These are phyloP conservation scores for Stichodactyla mertensii DNA, from an alignment of 64 coral and sea anemone species.

Conservation along the genomic window DNA sequence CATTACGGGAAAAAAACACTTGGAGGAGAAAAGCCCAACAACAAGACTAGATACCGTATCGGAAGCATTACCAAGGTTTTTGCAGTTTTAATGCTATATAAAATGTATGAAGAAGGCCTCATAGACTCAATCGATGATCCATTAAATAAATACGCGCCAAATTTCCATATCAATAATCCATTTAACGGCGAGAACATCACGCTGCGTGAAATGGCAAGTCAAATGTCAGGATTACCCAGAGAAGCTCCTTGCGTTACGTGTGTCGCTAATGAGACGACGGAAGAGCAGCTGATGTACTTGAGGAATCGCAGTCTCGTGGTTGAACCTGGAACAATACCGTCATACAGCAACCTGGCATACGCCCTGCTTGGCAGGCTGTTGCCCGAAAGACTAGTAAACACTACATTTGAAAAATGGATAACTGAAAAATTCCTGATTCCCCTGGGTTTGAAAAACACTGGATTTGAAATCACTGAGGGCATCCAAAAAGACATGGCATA, in stretches of 20 bases:
- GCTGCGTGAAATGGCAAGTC: constrained; percentile 43
- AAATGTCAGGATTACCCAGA: constrained; percentile 47
- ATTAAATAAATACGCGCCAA: constrained; percentile 52
- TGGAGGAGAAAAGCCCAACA: constrained; percentile 5
- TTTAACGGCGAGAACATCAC: constrained; percentile 45
- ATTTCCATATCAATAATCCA: constrained; percentile 42
- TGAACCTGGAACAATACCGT: constrained; percentile 47
- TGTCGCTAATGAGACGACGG: constrained; percentile 16
- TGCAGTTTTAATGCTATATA: constrained; percentile 53
- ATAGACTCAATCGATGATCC: constrained; percentile 57
- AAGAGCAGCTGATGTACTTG: constrained; percentile 1
- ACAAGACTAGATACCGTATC: constrained; percentile 44
- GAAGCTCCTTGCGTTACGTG: constrained; percentile 47
- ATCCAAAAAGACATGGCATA: constrained; percentile 35
- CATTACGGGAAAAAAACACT: constrained; percentile 39
- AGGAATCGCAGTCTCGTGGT: constrained; percentile 43
- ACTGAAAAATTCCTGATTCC: constrained; percentile 16
- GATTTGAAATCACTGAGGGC: constrained; percentile 21
- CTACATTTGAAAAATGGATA: constrained; percentile 37
- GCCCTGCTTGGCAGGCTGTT: constrained; percentile 36
- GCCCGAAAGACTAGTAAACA: constrained; percentile 33
- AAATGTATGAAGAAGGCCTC: constrained; percentile 46
- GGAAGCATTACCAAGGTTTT: constrained; percentile 56
- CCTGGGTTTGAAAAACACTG: constrained; percentile 30
- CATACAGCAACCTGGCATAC: constrained; percentile 66